A percentile compares a stretch with the other conserved stretches of the same genome.
These are phyloP conservation scores for Dasysyrphus tricinctus DNA, from an alignment of 2,888 invertebrate species.

Conservation along the genomic window DNA sequence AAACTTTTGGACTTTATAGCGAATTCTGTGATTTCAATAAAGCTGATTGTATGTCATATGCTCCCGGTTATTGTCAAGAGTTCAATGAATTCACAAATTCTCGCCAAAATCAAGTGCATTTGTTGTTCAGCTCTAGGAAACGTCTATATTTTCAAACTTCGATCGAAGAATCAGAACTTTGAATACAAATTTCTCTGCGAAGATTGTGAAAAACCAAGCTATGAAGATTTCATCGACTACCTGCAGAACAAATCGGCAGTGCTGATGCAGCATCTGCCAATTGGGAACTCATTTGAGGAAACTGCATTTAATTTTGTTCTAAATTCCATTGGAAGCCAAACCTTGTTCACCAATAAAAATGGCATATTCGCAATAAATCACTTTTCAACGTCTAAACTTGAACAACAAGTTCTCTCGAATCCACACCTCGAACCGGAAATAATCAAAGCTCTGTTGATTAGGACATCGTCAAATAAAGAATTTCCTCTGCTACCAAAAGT, in stretches of 20 bases:
- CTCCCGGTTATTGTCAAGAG: constrained; percentile 45
- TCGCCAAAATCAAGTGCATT: constrained; percentile 53
- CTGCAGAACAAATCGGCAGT: constrained; percentile 29
- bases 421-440: constrained; percentile 47
- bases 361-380: constrained; percentile 67
- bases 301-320: constrained; percentile 48
- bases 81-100: neutral
- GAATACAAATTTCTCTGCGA: constrained; percentile 54
- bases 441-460: constrained; percentile 44
- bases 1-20: constrained; percentile 47
- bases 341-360: constrained; percentile 36
- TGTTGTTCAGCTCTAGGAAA: constrained; percentile 51
- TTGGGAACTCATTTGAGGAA: constrained; percentile 37
- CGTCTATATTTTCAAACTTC: constrained; percentile 46
- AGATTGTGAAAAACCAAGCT: constrained; percentile 52
- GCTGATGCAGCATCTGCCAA: constrained; percentile 4
- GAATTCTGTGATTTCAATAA: constrained; percentile 53
- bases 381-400: constrained; percentile 50
- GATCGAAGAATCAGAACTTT: neutral
- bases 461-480: constrained; percentile 36
- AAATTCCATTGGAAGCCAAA: constrained; percentile 44
- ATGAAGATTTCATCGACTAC: neutral
- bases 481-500: constrained; percentile 68
- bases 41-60: constrained; percentile 57
- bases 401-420: constrained; percentile 39